Evolutionary conservation across 1,140 invertebrate species (phyloP).

Genomic region (Drosophila watanabei): DNA sequence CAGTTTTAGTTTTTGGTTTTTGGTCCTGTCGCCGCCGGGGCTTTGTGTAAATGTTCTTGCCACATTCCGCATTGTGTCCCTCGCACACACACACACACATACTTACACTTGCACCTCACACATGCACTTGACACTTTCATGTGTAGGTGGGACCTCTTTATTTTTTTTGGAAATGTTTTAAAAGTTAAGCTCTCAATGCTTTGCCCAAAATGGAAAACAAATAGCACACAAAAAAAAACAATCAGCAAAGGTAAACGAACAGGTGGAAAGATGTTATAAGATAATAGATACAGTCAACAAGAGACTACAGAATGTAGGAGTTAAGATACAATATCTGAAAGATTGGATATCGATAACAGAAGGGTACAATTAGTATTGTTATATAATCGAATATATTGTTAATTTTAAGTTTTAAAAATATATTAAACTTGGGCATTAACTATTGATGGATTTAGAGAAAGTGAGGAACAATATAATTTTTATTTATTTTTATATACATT

Average conservation of each 20-base stretch:
- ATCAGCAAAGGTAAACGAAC: conserved; percentile 24
- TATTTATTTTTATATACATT: too few species aligned
- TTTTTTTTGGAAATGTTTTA: conserved; percentile 3
- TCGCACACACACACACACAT: neutral
- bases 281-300: conserved; percentile 27
- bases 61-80: conserved; percentile 46
- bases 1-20: conserved; percentile 51
- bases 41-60: conserved; percentile 53
- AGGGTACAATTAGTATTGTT: neutral
- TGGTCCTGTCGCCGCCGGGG: conserved; percentile 43
- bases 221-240: conserved; percentile 26
- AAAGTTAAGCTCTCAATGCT: conserved; percentile 34
- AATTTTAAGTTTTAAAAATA: too few species aligned
- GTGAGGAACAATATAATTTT: too few species aligned
- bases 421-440: too few species aligned
- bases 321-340: neutral
- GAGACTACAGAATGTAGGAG: neutral
- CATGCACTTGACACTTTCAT: conserved; percentile 31
- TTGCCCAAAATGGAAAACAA: conserved; percentile 40
- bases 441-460: too few species aligned
- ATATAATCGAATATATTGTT: neutral
- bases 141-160: conserved; percentile 2
- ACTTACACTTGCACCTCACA: neutral
- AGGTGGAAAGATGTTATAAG: conserved; percentile 10
- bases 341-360: neutral